A percentile compares a stretch with the other conserved stretches of the same genome.
phyloP scores from a whole-genome alignment of 1,140 invertebrate species.

The Drosophila eugracilis region DNA sequence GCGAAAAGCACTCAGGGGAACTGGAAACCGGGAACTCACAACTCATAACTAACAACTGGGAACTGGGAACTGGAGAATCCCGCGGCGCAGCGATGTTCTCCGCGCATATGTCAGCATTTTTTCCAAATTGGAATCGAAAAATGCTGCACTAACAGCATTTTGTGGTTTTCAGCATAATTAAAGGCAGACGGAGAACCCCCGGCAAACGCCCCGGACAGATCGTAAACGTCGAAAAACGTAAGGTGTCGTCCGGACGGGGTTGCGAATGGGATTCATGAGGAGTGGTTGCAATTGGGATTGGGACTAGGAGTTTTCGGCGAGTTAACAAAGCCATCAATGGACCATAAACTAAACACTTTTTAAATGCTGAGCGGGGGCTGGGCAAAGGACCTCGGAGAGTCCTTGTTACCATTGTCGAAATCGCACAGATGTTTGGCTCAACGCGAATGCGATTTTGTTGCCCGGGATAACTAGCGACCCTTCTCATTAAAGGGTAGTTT shows the following conservation, averaged over 20 bases:
- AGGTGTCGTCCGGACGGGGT: constrained; percentile 66
- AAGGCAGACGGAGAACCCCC: constrained; percentile 69
- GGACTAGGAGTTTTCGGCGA: constrained; percentile 51
- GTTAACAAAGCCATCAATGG: constrained; percentile 84
- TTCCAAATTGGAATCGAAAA: constrained; percentile 78
- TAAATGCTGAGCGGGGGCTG: constrained; percentile 64
- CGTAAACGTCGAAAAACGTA: constrained; percentile 84
- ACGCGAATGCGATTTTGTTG: constrained; percentile 8
- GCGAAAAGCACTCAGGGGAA: constrained; percentile 73
- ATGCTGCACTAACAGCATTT: constrained; percentile 81
- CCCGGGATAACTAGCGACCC: constrained; percentile 28
- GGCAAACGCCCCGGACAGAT: constrained; percentile 75
- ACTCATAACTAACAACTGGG: background rate
- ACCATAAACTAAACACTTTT: constrained; percentile 85
- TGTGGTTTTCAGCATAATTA: constrained; percentile 83
- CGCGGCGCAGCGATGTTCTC: constrained; percentile 56
- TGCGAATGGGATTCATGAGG: constrained; percentile 62
- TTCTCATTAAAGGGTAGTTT: constrained; percentile 85
- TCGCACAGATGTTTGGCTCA: constrained; percentile 68
- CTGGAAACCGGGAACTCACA: constrained; percentile 8
- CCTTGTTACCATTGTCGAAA: constrained; percentile 52
- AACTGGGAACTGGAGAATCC: constrained; percentile 16
- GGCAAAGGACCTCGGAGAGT: constrained; percentile 11
- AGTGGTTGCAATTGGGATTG: constrained; percentile 32
- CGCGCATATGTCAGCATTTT: constrained; percentile 83